A percentile compares a stretch with the other conserved stretches of the same genome.
Evolutionary conservation across 2,888 invertebrate species (phyloP).

Genomic region (Sesamia inferens): DNA sequence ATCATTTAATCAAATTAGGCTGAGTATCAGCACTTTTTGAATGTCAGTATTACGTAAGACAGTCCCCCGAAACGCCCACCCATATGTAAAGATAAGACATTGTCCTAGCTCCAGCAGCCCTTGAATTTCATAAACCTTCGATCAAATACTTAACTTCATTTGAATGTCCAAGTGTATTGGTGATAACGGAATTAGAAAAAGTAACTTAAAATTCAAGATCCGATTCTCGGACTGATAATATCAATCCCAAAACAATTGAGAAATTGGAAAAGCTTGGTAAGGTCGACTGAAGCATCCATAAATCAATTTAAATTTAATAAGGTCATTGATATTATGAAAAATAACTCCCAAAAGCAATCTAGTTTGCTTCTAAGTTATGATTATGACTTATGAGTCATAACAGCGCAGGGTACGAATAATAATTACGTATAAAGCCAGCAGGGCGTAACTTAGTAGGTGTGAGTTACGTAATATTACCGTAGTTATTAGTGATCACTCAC

Average conservation of each 20-base stretch:
- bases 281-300: not conserved
- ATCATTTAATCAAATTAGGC: too few relatives aligned
- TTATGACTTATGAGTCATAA: conserved; percentile 54
- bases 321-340: conserved; percentile 39
- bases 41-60: too few relatives aligned
- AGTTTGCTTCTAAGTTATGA: conserved; percentile 46
- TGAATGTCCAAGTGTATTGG: conserved; percentile 17
- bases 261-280: not conserved
- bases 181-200: not conserved
- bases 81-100: not conserved
- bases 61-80: too few relatives aligned
- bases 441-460: conserved; percentile 56
- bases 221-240: not conserved
- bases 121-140: not conserved
- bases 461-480: conserved; percentile 49
- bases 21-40: too few relatives aligned
- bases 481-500: conserved; percentile 61
- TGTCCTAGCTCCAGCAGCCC: not conserved
- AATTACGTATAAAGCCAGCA: conserved; percentile 53
- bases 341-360: conserved; percentile 50
- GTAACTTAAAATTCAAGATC: not conserved
- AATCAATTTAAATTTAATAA: conserved; percentile 18
- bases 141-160: conserved; percentile 11
- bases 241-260: conserved; percentile 2
- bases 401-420: conserved; percentile 43